Evolutionary conservation across 2,797 vertebrate species (phyloP), one percentile per base, ranked within the genome.

Genomic region (Pangasius larnaudii): DNA sequence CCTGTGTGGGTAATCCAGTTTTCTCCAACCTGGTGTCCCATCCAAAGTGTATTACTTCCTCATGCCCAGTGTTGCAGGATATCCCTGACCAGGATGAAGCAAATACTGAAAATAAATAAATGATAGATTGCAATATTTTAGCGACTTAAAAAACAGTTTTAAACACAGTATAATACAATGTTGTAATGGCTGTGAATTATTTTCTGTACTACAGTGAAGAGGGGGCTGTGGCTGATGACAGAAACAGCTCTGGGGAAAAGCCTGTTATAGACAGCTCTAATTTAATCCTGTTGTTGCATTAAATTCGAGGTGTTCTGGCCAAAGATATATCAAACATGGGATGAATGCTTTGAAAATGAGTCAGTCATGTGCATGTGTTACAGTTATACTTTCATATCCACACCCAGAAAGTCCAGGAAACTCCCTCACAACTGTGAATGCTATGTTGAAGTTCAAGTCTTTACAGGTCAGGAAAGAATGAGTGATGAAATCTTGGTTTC

Each of bases 381-480:
- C 81, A 83, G 74, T 88, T 82, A 83, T 51, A 86, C 49, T 61
- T 83, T 83, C 72, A 88, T 58, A 84, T 88, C 87, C 89, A 88
- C 89, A 89, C 88, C 91, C 86, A 78, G 51, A 85, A 89, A 81
- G 67, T 65, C 42, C 80, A 79, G 53, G 72, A 75, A 69, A 80
- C 63, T 86, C 78, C 84, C 65, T 67, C 58, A 59, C 77, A 74
- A 83, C 39, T 85, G 67, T 71, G 16, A 58, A 33, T 67, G 80
- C 69, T 86, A 42, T 63, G n/a, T 65, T 65, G 24, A 89, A 75
- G 39, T 74, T 90, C 86, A 88, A 86, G 91, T 89, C 77, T 74
- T 89, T 86, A 89, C 91, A 89, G 86, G 89, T 85, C 59, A 33
- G 69, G n/a, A 63, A 86, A 77, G 69, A 87, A 85, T 75, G 8